phyloP scores from a whole-genome alignment of 2,888 invertebrate genomes.

The Seira ritae region DNA sequence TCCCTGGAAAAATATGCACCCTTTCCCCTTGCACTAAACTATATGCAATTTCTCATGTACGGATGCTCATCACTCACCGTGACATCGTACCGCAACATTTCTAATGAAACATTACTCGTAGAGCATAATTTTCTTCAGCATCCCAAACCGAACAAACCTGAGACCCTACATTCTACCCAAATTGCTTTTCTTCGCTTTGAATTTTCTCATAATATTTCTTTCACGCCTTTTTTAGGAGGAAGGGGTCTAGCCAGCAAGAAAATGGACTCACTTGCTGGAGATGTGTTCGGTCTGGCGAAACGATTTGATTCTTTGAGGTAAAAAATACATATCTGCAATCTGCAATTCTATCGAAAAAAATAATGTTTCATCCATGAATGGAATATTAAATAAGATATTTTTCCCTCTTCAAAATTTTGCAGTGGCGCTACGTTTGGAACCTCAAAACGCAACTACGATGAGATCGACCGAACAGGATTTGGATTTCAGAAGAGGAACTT shows the following conservation, averaged over 20 bases:
- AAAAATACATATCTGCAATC: too few species aligned
- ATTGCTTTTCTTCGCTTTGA: slow-evolving; percentile 38
- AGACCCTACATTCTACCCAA: slow-evolving; percentile 25
- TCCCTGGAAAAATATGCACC: too few species aligned
- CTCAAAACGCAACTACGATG: slow-evolving; percentile 76
- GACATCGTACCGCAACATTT: too few species aligned
- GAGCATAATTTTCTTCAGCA: too few species aligned
- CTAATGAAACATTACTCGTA: too few species aligned
- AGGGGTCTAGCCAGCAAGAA: slow-evolving; percentile 52
- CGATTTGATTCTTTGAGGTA: slow-evolving; percentile 76
- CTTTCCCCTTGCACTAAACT: too few species aligned
- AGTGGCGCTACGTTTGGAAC: slow-evolving; percentile 77
- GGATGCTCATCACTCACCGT: too few species aligned
- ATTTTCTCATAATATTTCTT: slow-evolving; percentile 22
- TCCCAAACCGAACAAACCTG: too few species aligned
- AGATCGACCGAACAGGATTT: slow-evolving; percentile 75
- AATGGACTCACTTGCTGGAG: slow-evolving; percentile 77
- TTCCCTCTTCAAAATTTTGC: slow-evolving; percentile 67
- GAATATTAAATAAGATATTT: neutral
- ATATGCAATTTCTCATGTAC: too few species aligned
- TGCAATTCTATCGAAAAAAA: too few species aligned
- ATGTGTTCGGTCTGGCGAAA: slow-evolving; percentile 76
- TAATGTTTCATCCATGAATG: neutral
- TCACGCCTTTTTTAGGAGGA: neutral
- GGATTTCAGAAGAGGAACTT: slow-evolving; percentile 76